Evolutionary conservation across 2,797 vertebrate species (phyloP).

Genomic region (Onychomys torridus): DNA sequence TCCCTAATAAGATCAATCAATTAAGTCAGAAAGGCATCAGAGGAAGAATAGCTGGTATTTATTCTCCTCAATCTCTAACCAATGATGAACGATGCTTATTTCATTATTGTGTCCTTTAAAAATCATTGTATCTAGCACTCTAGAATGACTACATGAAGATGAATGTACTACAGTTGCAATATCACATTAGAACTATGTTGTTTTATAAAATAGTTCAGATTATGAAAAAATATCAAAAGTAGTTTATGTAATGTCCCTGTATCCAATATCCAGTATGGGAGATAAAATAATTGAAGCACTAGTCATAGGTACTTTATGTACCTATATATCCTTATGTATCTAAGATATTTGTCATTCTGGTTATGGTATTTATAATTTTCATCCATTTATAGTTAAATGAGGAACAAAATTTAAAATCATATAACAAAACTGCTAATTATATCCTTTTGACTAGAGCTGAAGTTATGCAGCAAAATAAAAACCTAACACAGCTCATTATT

Average conservation of each 20-base stretch:
- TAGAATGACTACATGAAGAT: constrained; percentile 22
- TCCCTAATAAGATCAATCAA: background rate
- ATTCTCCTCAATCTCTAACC: constrained; percentile 45
- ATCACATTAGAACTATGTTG: constrained; percentile 18
- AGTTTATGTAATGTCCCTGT: constrained; percentile 36
- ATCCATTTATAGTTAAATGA: constrained; percentile 3
- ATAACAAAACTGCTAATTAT: background rate
- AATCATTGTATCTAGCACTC: background rate
- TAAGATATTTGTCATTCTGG: background rate
- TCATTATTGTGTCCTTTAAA: constrained; percentile 27
- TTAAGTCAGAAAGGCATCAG: background rate
- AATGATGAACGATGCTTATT: background rate
- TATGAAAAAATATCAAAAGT: background rate
- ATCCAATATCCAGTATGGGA: background rate
- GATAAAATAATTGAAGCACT: background rate
- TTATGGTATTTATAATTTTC: constrained; percentile 34
- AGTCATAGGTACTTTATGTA: no score
- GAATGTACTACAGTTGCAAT: background rate
- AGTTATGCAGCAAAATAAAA: constrained; percentile 51
- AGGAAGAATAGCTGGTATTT: background rate
- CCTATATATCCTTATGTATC: no score
- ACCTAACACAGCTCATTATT: background rate
- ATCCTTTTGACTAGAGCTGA: constrained; percentile 32
- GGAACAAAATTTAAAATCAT: constrained; percentile 13
- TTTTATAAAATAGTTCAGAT: background rate